Conservation (phyloP, 2,888 invertebrate genomes). For the Tipula confusa region DNA sequence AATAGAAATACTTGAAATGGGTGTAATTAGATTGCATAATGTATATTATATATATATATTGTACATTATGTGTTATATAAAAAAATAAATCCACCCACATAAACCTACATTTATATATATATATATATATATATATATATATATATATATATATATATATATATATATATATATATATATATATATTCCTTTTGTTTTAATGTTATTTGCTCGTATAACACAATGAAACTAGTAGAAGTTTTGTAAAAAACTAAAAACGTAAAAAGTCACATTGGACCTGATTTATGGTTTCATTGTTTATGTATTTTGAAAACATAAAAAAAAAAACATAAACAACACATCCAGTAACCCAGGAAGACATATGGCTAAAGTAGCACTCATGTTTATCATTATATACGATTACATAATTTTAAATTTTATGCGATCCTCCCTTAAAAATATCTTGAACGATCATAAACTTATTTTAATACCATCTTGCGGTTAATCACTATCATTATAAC, state of each 20-base stretch:
- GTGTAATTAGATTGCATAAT: conserved; percentile 20
- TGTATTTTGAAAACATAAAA: neutral
- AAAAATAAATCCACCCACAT: neutral
- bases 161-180: neutral
- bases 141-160: neutral
- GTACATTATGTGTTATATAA: neutral
- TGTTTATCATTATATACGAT: neutral
- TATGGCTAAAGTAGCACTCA: neutral
- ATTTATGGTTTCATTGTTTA: conserved; percentile 28
- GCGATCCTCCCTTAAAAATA: neutral
- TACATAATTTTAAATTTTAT: neutral
- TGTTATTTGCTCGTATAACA: neutral
- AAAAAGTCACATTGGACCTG: conserved; percentile 27
- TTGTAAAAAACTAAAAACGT: conserved; percentile 8
- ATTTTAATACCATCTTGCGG: neutral
- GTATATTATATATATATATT: neutral
- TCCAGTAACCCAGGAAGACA: conserved; percentile 13
- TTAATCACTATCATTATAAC: neutral
- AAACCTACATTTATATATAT: neutral
- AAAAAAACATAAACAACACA: neutral
- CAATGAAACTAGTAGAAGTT: conserved; percentile 6
- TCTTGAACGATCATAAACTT: neutral
- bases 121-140: no score
- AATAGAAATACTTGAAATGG: neutral
- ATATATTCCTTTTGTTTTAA: conserved; percentile 3